Percentiles rank a stretch among this genome's conserved stretches.
These are phyloP conservation scores for Gymnogyps californianus DNA, from an alignment of 2,113 vertebrate species.

Conservation along the genomic window DNA sequence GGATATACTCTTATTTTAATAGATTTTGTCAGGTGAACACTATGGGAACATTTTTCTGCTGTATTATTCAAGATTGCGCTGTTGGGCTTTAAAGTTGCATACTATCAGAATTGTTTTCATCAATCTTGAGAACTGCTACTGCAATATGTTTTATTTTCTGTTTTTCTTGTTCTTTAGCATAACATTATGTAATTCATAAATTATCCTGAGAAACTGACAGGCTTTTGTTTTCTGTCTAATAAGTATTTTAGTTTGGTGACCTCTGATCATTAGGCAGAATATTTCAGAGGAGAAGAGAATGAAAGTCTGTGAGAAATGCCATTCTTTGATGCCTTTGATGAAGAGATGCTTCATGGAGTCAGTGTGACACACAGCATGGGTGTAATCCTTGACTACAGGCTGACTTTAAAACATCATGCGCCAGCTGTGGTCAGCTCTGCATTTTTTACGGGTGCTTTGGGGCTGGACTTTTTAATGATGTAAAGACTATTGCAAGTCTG, in stretches of 20 bases:
- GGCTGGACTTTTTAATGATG: neutral
- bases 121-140: neutral
- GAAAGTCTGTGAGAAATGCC: neutral
- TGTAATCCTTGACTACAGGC: neutral
- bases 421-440: neutral
- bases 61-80: neutral
- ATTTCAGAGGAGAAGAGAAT: neutral
- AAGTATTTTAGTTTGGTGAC: neutral
- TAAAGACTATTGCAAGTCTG: neutral
- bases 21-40: neutral
- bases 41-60: neutral
- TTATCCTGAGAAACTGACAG: neutral
- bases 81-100: neutral
- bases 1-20: neutral
- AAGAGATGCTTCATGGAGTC: neutral
- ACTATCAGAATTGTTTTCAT: neutral
- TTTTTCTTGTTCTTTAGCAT: neutral
- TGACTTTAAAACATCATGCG: neutral
- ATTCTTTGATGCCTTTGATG: conserved; percentile 5
- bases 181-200: neutral
- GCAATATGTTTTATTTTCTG: neutral
- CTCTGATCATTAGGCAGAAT: conserved; percentile 1
- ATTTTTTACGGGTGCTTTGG: neutral
- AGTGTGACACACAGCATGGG: neutral
- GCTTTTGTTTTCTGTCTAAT: neutral